Conservation (phyloP, 2,797 vertebrate genomes). For the Echiichthys vipera region DNA sequence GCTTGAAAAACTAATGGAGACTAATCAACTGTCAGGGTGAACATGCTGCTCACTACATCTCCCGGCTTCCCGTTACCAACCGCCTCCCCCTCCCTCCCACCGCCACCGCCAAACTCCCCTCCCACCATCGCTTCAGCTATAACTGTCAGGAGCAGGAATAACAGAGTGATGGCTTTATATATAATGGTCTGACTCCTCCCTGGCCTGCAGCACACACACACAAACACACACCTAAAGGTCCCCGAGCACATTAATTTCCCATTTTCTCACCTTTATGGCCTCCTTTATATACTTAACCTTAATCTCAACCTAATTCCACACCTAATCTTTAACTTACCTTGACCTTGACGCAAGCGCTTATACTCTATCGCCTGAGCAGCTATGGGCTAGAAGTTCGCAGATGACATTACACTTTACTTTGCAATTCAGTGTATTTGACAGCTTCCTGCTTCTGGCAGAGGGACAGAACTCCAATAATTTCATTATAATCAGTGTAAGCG, state of each 20-base stretch:
- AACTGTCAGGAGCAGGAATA: slow-evolving; percentile 72
- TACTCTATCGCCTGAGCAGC: no score
- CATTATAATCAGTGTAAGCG: not conserved
- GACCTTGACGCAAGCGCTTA: no score
- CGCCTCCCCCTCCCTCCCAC: not conserved
- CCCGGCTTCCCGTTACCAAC: slow-evolving; percentile 49
- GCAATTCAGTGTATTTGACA: slow-evolving; percentile 22
- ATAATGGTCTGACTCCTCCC: slow-evolving; percentile 47
- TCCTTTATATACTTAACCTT: slow-evolving; percentile 22
- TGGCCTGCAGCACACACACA: not conserved
- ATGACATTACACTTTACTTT: slow-evolving; percentile 11
- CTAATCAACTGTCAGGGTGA: slow-evolving; percentile 78
- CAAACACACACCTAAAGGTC: slow-evolving; percentile 5
- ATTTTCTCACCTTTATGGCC: slow-evolving; percentile 37
- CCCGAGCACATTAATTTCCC: slow-evolving; percentile 30
- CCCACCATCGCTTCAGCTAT: slow-evolving; percentile 47
- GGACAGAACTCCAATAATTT: not conserved
- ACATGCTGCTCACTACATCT: slow-evolving; percentile 66
- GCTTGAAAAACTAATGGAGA: slow-evolving; percentile 79
- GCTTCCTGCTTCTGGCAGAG: not conserved
- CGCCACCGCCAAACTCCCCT: slow-evolving; percentile 15
- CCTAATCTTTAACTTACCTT: slow-evolving; percentile 23
- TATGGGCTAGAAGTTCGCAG: not conserved
- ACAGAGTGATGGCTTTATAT: slow-evolving; percentile 78
- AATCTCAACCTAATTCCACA: slow-evolving; percentile 20